Evolutionary conservation across 2,888 invertebrate species (phyloP), one percentile per base, ranked within the genome.

Genomic region (Sinohyriopsis cumingii): DNA sequence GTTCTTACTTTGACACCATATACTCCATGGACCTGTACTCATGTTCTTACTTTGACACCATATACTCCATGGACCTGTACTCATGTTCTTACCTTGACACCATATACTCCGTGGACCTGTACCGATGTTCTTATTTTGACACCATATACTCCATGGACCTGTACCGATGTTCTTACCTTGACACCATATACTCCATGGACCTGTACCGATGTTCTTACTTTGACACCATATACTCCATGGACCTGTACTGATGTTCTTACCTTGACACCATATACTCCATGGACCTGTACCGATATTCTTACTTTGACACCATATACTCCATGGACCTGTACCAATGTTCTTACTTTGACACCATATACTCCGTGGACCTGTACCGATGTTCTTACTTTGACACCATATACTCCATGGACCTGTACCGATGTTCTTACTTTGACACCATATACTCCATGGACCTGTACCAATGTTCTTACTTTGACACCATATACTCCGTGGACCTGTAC

Each of bases 401-500:
- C 76, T 20, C 89, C 89, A 71, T 80, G 82, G n/a, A n/a, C n/a
- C n/a, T n/a, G n/a, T n/a, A n/a, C n/a, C n/a, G 33, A 28, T 28
- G 28, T 28, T 28, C 28, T 28, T 28, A 28, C 28, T 28, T 28
- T 28, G 5, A 28, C 28, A 28, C 28, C 28, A 28, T 28, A 28
- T n/a, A 88, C 76, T 20, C 89, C 89, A 71, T 80, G 82, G n/a
- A n/a, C n/a, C n/a, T n/a, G n/a, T n/a, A n/a, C n/a, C n/a, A n/a
- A 28, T 28, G 28, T 28, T 28, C 28, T 28, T 28, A 28, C 28
- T 28, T 28, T 28, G 5, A 28, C 28, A 28, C 28, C 28, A 28
- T 28, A 28, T n/a, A 88, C 76, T 20, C 89, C 89, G 70, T 80
- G 82, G n/a, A n/a, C n/a, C n/a, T n/a, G n/a, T n/a, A n/a, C n/a